Conservation (phyloP, 2,797 vertebrate genomes). For the Peromyscus attwateri region DNA sequence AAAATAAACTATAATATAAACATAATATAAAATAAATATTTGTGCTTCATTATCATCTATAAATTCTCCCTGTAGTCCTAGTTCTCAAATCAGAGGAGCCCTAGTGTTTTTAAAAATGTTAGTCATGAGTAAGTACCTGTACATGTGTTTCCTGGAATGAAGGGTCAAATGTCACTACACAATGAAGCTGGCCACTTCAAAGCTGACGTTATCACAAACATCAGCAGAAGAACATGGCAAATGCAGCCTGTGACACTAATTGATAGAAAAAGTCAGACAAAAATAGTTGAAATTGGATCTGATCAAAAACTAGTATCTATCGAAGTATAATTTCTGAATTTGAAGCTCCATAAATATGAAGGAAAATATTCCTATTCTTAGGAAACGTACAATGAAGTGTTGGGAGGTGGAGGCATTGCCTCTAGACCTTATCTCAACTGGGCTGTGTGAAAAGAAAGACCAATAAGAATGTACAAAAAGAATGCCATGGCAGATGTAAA, state of each 20-base stretch:
- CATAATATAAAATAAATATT: background rate
- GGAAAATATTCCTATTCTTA: background rate
- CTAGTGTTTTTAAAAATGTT: background rate
- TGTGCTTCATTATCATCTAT: background rate
- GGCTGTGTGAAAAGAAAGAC: background rate
- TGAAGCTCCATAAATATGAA: background rate
- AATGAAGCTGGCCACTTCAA: background rate
- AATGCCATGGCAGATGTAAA: background rate
- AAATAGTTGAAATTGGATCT: background rate
- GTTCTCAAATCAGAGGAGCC: background rate
- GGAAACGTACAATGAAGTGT: background rate
- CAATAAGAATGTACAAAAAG: background rate
- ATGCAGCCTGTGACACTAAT: background rate
- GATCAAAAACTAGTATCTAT: background rate
- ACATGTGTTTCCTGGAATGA: conserved; percentile 21
- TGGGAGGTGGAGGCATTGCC: background rate
- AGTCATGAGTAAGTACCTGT: background rate
- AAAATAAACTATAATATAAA: background rate
- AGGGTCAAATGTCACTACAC: background rate
- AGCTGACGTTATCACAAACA: background rate
- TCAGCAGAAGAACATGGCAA: background rate
- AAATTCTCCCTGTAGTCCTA: background rate
- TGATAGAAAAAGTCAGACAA: background rate
- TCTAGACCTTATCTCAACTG: background rate
- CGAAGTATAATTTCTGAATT: background rate